These are phyloP conservation scores for Hydrotaea diabolus DNA, from an alignment of 2,888 invertebrate species.

Conservation along the genomic window DNA sequence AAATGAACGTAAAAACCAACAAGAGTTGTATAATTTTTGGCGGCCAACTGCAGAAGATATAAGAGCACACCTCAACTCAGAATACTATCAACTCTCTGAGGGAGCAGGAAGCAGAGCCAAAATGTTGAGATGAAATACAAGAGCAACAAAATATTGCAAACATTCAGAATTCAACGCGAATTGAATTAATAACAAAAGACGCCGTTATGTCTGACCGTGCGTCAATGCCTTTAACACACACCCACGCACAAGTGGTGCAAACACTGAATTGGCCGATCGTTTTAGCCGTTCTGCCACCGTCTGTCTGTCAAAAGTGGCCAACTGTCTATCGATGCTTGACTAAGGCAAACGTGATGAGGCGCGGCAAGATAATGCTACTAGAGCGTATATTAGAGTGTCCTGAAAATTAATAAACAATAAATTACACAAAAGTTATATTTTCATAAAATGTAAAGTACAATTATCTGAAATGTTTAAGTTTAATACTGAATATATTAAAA, in stretches of 20 bases:
- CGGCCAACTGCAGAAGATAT: not conserved
- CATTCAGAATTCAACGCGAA: not conserved
- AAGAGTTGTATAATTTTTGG: not conserved
- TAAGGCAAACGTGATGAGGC: not conserved
- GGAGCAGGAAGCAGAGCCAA: not conserved
- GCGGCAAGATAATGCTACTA: not conserved
- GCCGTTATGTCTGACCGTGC: slow-evolving; percentile 63
- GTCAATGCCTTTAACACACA: slow-evolving; percentile 54
- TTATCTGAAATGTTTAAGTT: too few relatives aligned
- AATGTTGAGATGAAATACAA: slow-evolving; percentile 21
- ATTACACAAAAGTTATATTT: too few relatives aligned
- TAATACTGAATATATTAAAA: too few relatives aligned
- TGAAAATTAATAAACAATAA: too few relatives aligned
- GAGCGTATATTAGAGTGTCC: not conserved
- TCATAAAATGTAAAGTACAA: too few relatives aligned
- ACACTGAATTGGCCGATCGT: too few relatives aligned
- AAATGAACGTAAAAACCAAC: slow-evolving; percentile 7
- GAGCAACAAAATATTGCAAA: slow-evolving; percentile 30
- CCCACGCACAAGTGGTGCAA: slow-evolving; percentile 18
- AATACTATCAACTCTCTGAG: not conserved
- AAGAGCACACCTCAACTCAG: slow-evolving; percentile 15
- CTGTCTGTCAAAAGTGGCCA: slow-evolving; percentile 17
- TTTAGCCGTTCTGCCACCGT: not conserved
- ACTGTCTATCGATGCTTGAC: not conserved
- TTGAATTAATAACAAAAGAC: slow-evolving; percentile 48